A percentile compares a stretch with the other conserved stretches of the same genome.
Conservation (phyloP, 2,888 invertebrate genomes). For the Dexiosoma caninum region DNA sequence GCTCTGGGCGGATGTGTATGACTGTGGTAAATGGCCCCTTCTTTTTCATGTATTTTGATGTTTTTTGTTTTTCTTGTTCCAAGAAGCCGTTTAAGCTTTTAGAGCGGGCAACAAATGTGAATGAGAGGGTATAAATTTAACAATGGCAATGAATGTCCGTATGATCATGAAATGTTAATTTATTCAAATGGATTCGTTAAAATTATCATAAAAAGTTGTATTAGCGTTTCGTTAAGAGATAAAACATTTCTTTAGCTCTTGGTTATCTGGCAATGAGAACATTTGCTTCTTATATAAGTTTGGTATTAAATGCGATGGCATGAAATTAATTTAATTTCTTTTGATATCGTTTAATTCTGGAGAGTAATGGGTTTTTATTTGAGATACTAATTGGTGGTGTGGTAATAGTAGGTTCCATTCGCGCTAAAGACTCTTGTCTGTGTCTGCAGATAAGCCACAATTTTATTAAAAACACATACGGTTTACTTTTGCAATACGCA, state of each 20-base stretch:
- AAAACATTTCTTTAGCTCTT: not conserved
- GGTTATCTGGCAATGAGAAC: not conserved
- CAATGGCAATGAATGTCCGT: constrained; percentile 42
- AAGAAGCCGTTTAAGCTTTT: constrained; percentile 13
- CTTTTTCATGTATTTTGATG: constrained; percentile 20
- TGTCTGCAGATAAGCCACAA: no score
- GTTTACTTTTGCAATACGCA: no score
- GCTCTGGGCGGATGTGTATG: constrained; percentile 60
- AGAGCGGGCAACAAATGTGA: not conserved
- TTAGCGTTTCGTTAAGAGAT: constrained; percentile 33
- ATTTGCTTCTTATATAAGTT: not conserved
- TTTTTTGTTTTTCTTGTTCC: constrained; percentile 30
- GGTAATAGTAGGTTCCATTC: no score
- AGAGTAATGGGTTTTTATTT: no score
- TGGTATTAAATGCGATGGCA: not conserved
- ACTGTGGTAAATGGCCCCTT: constrained; percentile 48
- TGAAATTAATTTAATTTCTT: not conserved
- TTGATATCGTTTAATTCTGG: not conserved
- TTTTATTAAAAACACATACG: no score
- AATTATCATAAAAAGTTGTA: constrained; percentile 47
- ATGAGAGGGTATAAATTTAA: constrained; percentile 3
- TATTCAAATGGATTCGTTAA: constrained; percentile 41
- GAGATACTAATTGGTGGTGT: no score
- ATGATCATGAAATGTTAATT: constrained; percentile 60
- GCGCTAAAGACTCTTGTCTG: no score